Evolutionary conservation across 2,797 vertebrate species (phyloP).

Genomic region (Monodelphis domestica): DNA sequence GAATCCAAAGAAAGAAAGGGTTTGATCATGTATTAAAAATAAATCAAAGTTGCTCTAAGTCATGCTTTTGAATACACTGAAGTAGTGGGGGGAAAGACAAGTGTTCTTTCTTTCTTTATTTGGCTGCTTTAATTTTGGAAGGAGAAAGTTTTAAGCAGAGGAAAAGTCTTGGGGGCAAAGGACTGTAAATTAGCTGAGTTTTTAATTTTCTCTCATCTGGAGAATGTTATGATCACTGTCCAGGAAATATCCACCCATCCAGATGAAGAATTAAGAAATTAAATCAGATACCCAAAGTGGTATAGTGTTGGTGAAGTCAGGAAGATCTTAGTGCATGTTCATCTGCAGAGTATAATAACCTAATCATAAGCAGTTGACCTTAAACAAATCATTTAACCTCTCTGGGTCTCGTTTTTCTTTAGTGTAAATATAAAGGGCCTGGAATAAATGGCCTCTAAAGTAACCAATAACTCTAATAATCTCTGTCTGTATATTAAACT

Average conservation of each 20-base stretch:
- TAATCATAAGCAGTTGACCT: not conserved
- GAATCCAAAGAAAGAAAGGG: not conserved
- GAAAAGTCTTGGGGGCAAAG: not conserved
- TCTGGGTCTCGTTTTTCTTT: not conserved
- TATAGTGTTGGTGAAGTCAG: not conserved
- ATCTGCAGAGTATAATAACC: not conserved
- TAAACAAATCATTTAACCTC: not conserved
- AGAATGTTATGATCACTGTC: not conserved
- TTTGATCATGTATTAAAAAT: not conserved
- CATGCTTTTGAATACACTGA: slow-evolving; percentile 13
- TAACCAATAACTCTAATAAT: not conserved
- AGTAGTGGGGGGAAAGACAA: not conserved
- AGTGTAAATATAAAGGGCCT: not conserved
- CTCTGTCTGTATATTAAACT: not conserved
- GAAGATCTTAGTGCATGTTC: not conserved
- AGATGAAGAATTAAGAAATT: not conserved
- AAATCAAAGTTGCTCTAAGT: slow-evolving; percentile 24
- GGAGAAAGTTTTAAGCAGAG: not conserved
- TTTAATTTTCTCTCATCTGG: not conserved
- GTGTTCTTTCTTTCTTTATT: slow-evolving; percentile 6
- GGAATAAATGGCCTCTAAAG: not conserved
- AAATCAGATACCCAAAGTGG: not conserved
- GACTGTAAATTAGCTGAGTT: not conserved
- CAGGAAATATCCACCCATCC: not conserved
- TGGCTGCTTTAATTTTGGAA: not conserved